phyloP scores from a whole-genome alignment of 2,113 vertebrate species.

The Psittacula cyanocephala region DNA sequence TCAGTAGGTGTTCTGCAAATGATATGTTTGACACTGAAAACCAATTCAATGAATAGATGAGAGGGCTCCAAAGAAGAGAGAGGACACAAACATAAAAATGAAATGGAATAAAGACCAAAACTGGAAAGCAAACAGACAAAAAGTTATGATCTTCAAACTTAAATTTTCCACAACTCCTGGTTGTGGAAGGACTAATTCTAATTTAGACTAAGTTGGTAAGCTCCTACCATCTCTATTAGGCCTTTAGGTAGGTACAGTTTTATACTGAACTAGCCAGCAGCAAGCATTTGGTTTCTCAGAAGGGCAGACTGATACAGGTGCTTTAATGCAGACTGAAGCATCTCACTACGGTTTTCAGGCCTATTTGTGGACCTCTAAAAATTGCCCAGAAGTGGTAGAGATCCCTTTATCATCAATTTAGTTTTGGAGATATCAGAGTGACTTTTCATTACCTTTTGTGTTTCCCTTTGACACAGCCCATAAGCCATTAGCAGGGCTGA shows the following conservation, averaged over 20 bases:
- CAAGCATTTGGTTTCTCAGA: not conserved
- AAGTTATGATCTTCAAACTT: not conserved
- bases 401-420: not conserved
- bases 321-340: not conserved
- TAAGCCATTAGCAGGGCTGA: not conserved
- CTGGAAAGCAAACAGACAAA: not conserved
- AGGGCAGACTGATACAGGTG: not conserved
- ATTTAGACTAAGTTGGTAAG: not conserved
- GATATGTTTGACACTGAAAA: not conserved
- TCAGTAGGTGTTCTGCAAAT: not conserved
- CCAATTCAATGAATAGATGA: not conserved
- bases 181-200: not conserved
- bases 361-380: not conserved
- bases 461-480: not conserved
- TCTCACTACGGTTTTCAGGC: not conserved
- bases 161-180: not conserved
- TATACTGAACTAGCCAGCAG: not conserved
- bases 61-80: not conserved
- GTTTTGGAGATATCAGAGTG: not conserved
- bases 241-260: not conserved
- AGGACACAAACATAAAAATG: not conserved
- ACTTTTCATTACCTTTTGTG: not conserved
- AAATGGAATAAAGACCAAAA: not conserved
- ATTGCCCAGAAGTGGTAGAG: not conserved
- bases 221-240: not conserved